Evolutionary conservation across 2,113 vertebrate genomes (phyloP).

Genomic region (Odobenus rosmarus): DNA sequence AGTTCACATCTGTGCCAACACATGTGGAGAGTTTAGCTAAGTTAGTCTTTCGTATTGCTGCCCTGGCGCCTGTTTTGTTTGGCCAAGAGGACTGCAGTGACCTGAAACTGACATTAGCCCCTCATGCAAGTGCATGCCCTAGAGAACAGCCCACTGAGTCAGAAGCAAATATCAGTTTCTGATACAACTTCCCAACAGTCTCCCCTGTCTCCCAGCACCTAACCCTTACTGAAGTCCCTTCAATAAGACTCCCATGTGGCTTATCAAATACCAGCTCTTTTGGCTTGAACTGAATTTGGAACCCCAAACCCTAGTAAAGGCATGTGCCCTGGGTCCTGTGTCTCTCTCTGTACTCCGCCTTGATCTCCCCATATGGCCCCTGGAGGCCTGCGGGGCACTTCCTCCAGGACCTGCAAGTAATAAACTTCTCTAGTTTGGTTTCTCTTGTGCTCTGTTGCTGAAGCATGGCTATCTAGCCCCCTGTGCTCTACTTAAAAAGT

Average conservation of each 20-base stretch:
- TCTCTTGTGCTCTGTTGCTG: neutral
- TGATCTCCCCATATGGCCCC: neutral
- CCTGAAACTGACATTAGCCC: neutral
- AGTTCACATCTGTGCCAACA: neutral
- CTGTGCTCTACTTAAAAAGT: neutral
- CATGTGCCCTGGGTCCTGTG: neutral
- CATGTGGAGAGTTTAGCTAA: neutral
- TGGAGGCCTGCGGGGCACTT: neutral
- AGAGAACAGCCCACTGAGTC: neutral
- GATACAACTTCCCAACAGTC: neutral
- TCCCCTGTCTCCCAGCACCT: neutral
- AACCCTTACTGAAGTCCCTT: neutral
- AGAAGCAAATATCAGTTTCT: neutral
- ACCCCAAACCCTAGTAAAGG: neutral
- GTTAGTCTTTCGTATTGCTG: neutral
- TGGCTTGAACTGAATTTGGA: neutral
- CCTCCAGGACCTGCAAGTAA: neutral
- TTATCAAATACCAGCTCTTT: neutral
- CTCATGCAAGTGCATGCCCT: neutral
- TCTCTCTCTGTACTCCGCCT: neutral
- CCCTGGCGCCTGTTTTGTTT: neutral
- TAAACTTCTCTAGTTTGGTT: neutral
- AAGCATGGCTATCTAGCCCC: neutral
- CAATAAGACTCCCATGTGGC: neutral
- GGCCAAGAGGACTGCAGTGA: neutral